A percentile compares a stretch with the other conserved stretches of the same genome.
Evolutionary conservation across 2,888 invertebrate species (phyloP).

Genomic region (Athalia cordata): DNA sequence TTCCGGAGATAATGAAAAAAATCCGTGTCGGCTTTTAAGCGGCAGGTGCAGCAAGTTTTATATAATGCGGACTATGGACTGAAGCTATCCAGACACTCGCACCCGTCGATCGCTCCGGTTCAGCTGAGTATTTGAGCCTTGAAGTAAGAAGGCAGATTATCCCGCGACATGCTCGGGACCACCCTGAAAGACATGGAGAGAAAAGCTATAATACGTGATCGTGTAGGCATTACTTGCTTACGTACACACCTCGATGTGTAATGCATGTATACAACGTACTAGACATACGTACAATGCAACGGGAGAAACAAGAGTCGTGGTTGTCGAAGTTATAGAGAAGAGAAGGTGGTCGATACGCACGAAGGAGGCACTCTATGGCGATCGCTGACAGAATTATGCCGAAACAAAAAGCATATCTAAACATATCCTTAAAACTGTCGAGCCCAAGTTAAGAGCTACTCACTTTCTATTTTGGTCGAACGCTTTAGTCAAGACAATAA

Average conservation of each 20-base stretch:
- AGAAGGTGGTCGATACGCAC: conserved; percentile 38
- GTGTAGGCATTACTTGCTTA: not conserved
- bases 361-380: conserved; percentile 17
- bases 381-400: conserved; percentile 47
- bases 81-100: conserved; percentile 8
- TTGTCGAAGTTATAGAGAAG: conserved; percentile 20
- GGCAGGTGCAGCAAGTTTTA: not conserved
- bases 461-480: conserved; percentile 34
- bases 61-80: not conserved
- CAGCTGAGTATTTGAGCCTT: not conserved
- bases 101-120: conserved; percentile 22
- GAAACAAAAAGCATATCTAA: conserved; percentile 43
- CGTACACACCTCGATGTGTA: not conserved
- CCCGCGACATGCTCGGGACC: conserved; percentile 20
- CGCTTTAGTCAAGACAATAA: conserved; percentile 27
- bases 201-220: not conserved
- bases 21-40: conserved; percentile 13
- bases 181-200: conserved; percentile 31
- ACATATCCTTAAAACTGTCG: conserved; percentile 44
- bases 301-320: not conserved
- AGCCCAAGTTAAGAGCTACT: conserved; percentile 39
- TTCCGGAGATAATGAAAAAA: not conserved
- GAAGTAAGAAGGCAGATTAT: conserved; percentile 36
- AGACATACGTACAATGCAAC: not conserved
- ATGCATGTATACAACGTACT: not conserved